These are phyloP conservation scores for Urechis unicinctus DNA, from an alignment of 2,888 invertebrate species.

Conservation along the genomic window DNA sequence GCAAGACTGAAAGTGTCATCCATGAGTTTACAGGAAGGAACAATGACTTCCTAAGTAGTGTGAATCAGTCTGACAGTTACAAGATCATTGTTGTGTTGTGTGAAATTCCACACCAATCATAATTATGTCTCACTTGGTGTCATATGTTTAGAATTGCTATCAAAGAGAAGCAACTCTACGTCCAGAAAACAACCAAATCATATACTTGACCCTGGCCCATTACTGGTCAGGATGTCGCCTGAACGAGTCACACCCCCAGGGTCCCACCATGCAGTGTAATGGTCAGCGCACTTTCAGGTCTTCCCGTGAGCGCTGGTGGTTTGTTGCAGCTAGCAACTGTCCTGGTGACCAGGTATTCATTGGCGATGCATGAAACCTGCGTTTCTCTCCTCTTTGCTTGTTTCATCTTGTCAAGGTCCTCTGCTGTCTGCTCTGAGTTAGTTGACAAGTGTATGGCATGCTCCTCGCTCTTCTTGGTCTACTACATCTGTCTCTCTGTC, in stretches of 20 bases:
- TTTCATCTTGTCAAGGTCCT: too few species aligned
- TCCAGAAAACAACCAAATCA: conserved; percentile 70
- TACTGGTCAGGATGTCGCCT: conserved; percentile 21
- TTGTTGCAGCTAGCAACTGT: conserved; percentile 78
- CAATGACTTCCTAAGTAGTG: too few species aligned
- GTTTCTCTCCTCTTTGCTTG: neutral
- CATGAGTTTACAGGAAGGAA: too few species aligned
- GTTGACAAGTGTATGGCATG: too few species aligned
- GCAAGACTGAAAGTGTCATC: too few species aligned
- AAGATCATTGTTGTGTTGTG: too few species aligned
- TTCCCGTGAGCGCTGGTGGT: conserved; percentile 89
- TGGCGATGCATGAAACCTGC: neutral
- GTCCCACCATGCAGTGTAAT: conserved; percentile 24
- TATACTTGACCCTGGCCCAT: conserved; percentile 40
- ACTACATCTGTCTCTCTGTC: too few species aligned
- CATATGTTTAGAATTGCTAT: conserved; percentile 71
- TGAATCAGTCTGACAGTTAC: too few species aligned
- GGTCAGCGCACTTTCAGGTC: conserved; percentile 64
- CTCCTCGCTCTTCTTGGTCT: too few species aligned
- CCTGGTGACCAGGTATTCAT: neutral
- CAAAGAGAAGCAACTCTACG: conserved; percentile 68
- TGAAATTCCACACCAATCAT: too few species aligned
- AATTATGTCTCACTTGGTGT: too few species aligned
- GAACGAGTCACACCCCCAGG: neutral
- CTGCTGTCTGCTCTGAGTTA: too few species aligned